These are phyloP conservation scores for Stegana nigrithorax DNA, from an alignment of 2,888 invertebrate genomes.

Conservation along the genomic window DNA sequence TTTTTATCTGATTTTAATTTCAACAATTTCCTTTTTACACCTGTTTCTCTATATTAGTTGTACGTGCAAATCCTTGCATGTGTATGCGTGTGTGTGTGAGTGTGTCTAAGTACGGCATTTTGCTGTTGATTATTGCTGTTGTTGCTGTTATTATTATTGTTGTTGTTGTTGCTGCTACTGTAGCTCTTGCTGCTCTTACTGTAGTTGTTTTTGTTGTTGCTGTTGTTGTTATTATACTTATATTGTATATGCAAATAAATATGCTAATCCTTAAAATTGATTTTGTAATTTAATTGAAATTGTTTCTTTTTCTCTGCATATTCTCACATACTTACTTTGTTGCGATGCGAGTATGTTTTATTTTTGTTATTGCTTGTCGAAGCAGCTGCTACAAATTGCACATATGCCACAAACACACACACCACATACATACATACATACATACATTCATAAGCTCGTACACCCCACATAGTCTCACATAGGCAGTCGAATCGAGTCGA, in stretches of 20 bases:
- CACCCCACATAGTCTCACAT: no score
- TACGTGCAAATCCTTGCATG: background rate
- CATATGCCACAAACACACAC: slow-evolving; percentile 28
- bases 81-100: no score
- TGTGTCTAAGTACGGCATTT: no score
- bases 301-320: slow-evolving; percentile 28
- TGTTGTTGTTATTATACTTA: slow-evolving; percentile 13
- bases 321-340: slow-evolving; percentile 17
- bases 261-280: slow-evolving; percentile 58
- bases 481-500: background rate
- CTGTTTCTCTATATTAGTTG: slow-evolving; percentile 44
- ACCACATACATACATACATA: slow-evolving; percentile 34
- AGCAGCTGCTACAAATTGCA: slow-evolving; percentile 60
- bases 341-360: slow-evolving; percentile 20
- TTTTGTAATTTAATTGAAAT: slow-evolving; percentile 60
- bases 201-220: background rate
- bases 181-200: background rate
- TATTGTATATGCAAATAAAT: slow-evolving; percentile 57
- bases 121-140: no score
- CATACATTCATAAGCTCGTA: no score
- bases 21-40: slow-evolving; percentile 54
- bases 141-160: background rate
- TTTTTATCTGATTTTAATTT: slow-evolving; percentile 60
- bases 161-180: background rate
- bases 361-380: slow-evolving; percentile 40